Conservation (phyloP, 1,140 invertebrate species). For the Pseudomyrmex gracilis region DNA sequence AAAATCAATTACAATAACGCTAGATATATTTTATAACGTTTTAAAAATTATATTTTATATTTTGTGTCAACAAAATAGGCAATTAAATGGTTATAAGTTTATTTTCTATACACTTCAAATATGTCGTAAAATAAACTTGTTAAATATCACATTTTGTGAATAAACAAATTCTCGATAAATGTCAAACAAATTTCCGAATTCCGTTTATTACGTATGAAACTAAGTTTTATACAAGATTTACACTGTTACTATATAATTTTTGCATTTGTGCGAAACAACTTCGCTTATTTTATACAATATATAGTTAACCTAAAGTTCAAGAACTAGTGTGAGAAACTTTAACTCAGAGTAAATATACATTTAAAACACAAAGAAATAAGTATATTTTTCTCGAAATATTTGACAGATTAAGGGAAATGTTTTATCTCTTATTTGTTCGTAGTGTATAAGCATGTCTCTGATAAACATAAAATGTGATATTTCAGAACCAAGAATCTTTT, state of each 20-base stretch:
- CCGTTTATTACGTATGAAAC: conserved; percentile 9
- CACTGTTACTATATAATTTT: conserved; percentile 24
- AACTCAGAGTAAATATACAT: conserved; percentile 9
- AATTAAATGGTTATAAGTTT: too few relatives aligned
- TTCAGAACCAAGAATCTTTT: conserved; percentile 8
- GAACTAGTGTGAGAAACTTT: conserved; percentile 14
- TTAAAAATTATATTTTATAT: too few relatives aligned
- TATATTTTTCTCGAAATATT: conserved; percentile 25
- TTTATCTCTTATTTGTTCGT: neutral
- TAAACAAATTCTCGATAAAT: neutral
- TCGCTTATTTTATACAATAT: conserved; percentile 20
- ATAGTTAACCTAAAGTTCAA: conserved; percentile 41
- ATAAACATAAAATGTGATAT: conserved; percentile 5
- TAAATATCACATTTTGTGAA: neutral
- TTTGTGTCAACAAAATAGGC: too few relatives aligned
- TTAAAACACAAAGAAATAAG: neutral
- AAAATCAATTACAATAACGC: too few relatives aligned
- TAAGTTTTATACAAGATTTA: conserved; percentile 46
- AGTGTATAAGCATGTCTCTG: conserved; percentile 20
- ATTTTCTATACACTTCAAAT: too few relatives aligned
- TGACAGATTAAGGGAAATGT: neutral
- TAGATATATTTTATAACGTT: too few relatives aligned
- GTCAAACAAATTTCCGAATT: conserved; percentile 8
- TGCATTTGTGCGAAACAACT: conserved; percentile 28
- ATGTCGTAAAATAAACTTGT: too few relatives aligned